Evolutionary conservation across 2,797 vertebrate species (phyloP), one percentile per base, ranked within the genome.

Genomic region (Sus cebifrons): DNA sequence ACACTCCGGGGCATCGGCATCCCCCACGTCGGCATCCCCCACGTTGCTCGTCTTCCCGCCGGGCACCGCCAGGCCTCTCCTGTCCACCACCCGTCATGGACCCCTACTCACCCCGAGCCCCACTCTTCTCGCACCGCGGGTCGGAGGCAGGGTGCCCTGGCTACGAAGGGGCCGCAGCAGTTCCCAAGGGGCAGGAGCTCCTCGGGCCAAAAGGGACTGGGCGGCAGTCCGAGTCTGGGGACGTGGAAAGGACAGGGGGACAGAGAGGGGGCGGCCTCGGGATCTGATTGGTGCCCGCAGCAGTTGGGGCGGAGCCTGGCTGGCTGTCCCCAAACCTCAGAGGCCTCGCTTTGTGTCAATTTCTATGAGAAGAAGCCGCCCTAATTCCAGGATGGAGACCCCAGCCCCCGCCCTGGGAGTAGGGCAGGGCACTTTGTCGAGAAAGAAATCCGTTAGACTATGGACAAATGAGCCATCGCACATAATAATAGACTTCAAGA

Each of bases 21-120:
- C 27, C 16, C 18, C 6, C 62, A 14, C 6, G 32, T 32, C 2
- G 32, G 32, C n/a, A n/a, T n/a, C n/a, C n/a, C n/a, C n/a, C n/a
- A n/a, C n/a, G n/a, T n/a, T n/a, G 44, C 3, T 29, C 25, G 2
- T 5, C 62, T 32, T 27, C 92, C 36, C 18, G 9, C 70, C 27
- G 5, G 21, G 14, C 83, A 15, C 62, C 21, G 15, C 67, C 71
- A 36, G 64, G 82, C 74, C 93, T 86, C 40, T 68, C n/a, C 12
- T 0, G 62, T 49, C 71, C 81, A 65, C 56, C 87, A 27, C 40
- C 64, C 17, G 20, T 17, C 36, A 29, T 62, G 49, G 77, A 62
- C 21, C 75, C 40, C 11, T 64, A 97, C 97, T 97, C 96, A 97
- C 97, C 96, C 68, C 89, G 32, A 21, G 74, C 62, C 58, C 91